Base-by-base conservation (phyloP, 2,888 invertebrate genomes). In the Gryllus longicercus region DNA sequence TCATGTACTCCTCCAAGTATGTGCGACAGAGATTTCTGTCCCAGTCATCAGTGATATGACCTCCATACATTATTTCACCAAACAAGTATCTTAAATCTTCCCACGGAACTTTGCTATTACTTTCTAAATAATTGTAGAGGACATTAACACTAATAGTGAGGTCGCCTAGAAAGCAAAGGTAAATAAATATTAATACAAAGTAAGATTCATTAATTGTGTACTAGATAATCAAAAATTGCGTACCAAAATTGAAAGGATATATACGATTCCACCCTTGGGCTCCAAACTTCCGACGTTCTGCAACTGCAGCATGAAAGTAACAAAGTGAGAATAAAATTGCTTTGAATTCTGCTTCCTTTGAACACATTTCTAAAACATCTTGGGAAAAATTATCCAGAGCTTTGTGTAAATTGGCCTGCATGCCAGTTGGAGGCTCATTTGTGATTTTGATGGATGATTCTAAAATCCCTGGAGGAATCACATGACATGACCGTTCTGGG, bases 31-130 rank as follows among this genome's bases (percentile, higher is more conserved):
- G 90, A 74, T 95, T 89, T 77, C 97, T 89, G 87, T 98, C 97
- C 96, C 97, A 97, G 87, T 98, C 97, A 85, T 98, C 97, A 0
- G 97, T 97, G 84, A 98, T 97, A 86, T 98, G 98, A 0, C 98
- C 98, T 1, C 97, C 97, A 85, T 98, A 98, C 97, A 98, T 97
- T 84, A 98, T 98, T 88, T 98, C 97, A 0, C 97, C 98, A 86
- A 98, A 97, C 25, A 98, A 89, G 86, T 97, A 98, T 2, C 97
- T 91, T 84, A 98, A 88, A 88, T 98, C 97, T 87, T 97, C 97
- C 96, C 96, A 98, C 0, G 97, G 97, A 11, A 97, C 94, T 83
- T 93, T 92, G 75, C 91, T 92, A 85, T 95, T 96, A 79, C 93
- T 95, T 86, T 98, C 97, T 86, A 97, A 87, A 87, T 97, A 97